Percentiles rank a stretch among this genome's conserved stretches.
These are phyloP conservation scores for Polydrusus cervinus DNA, from an alignment of 2,888 invertebrate species.

Conservation along the genomic window DNA sequence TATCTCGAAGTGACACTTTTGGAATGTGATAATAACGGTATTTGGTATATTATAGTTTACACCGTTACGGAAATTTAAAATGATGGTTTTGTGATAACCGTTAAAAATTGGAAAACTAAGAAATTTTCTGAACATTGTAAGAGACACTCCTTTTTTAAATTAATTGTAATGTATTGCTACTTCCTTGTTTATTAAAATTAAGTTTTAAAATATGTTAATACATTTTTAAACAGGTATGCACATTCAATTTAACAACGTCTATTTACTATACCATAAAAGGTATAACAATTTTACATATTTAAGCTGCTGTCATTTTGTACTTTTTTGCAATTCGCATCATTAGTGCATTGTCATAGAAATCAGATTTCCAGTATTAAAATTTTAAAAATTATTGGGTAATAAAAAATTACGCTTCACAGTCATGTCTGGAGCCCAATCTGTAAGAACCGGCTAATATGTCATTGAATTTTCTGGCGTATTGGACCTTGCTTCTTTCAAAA, in stretches of 20 bases:
- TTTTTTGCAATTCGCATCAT: no score
- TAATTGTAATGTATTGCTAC: neutral
- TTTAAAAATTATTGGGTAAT: no score
- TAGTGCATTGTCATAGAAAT: no score
- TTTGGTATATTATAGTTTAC: constrained; percentile 9
- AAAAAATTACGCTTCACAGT: no score
- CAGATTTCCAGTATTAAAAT: no score
- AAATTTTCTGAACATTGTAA: neutral
- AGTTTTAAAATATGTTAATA: neutral
- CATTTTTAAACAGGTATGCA: neutral
- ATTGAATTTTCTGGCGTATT: no score
- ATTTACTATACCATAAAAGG: constrained; percentile 12
- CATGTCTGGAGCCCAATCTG: no score
- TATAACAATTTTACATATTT: neutral
- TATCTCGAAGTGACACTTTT: constrained; percentile 3
- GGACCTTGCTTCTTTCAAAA: no score
- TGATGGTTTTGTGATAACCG: neutral
- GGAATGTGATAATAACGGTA: constrained; percentile 14
- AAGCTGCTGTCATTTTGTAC: neutral
- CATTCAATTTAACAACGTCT: constrained; percentile 12
- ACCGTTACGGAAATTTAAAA: neutral
- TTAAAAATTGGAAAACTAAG: neutral
- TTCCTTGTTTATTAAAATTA: constrained; percentile 2
- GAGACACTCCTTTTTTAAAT: neutral
- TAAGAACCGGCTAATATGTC: no score